Conservation (phyloP, 2,113 vertebrate genomes). For the Cryptomyrus ogoouensis region DNA sequence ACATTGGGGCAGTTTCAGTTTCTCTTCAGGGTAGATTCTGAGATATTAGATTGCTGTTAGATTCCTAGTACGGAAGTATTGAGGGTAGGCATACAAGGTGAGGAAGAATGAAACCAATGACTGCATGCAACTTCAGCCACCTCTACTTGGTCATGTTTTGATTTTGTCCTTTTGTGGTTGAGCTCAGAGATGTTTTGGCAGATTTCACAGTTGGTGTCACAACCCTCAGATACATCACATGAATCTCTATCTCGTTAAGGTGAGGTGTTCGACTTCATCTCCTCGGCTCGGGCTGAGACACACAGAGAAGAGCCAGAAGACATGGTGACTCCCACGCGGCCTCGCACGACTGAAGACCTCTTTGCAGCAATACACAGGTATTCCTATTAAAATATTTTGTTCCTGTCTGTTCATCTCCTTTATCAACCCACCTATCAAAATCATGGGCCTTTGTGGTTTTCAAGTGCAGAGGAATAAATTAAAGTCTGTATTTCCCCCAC, state of each 20-base stretch:
- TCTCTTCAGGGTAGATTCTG: background rate
- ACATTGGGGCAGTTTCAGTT: background rate
- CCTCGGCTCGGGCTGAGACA: conserved; percentile 41
- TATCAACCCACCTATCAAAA: background rate
- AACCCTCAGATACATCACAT: background rate
- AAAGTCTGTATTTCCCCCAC: background rate
- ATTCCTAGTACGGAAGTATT: background rate
- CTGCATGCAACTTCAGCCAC: background rate
- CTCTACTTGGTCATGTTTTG: background rate
- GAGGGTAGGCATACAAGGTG: background rate
- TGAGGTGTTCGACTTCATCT: conserved; percentile 56
- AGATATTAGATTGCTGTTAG: background rate
- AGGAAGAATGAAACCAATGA: background rate
- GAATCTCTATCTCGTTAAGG: conserved; percentile 41
- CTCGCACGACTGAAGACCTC: conserved; percentile 85
- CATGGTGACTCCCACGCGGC: conserved; percentile 59
- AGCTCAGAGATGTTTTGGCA: background rate
- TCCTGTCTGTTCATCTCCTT: background rate
- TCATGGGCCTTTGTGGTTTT: background rate
- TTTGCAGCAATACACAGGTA: conserved; percentile 96
- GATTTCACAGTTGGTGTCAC: background rate
- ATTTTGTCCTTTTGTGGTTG: background rate
- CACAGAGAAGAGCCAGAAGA: conserved; percentile 54
- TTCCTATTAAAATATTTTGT: background rate
- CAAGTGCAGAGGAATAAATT: background rate